A percentile compares a stretch with the other conserved stretches of the same genome.
phyloP scores from a whole-genome alignment of 2,113 vertebrate species.

The Sakesphorus luctuosus region DNA sequence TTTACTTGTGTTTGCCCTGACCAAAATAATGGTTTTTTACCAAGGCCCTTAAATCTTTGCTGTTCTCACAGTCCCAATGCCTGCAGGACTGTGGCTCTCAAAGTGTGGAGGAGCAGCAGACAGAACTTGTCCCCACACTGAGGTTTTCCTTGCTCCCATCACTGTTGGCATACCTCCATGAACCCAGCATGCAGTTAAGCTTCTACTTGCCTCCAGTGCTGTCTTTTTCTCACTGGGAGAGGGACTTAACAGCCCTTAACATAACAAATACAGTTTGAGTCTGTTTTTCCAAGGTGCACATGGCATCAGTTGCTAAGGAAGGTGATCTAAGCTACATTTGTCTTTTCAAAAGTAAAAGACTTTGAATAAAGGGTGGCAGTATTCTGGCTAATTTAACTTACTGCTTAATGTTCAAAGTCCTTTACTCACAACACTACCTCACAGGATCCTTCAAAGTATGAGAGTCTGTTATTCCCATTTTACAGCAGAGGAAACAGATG shows the following conservation, averaged over 20 bases:
- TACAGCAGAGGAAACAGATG: slow-evolving; percentile 61
- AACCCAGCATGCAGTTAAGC: neutral
- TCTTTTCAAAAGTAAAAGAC: neutral
- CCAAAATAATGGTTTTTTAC: neutral
- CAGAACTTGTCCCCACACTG: accelerated
- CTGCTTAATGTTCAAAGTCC: neutral
- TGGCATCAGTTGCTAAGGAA: neutral
- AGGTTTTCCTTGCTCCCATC: neutral
- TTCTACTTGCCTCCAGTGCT: neutral
- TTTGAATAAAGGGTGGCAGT: neutral
- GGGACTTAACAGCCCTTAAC: neutral
- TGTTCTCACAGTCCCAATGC: neutral
- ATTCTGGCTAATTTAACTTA: neutral
- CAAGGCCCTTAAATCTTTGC: neutral
- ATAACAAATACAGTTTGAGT: neutral
- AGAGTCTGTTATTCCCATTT: slow-evolving; percentile 54
- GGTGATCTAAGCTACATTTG: neutral
- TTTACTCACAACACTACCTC: neutral
- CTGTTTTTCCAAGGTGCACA: neutral
- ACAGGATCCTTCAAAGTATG: neutral
- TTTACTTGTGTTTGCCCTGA: neutral
- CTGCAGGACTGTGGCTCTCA: neutral
- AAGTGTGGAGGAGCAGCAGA: neutral
- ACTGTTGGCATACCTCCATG: neutral
- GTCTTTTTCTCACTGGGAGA: neutral